Evolutionary conservation across 2,113 vertebrate genomes (phyloP).

Genomic region (Mormyrus iriodes): DNA sequence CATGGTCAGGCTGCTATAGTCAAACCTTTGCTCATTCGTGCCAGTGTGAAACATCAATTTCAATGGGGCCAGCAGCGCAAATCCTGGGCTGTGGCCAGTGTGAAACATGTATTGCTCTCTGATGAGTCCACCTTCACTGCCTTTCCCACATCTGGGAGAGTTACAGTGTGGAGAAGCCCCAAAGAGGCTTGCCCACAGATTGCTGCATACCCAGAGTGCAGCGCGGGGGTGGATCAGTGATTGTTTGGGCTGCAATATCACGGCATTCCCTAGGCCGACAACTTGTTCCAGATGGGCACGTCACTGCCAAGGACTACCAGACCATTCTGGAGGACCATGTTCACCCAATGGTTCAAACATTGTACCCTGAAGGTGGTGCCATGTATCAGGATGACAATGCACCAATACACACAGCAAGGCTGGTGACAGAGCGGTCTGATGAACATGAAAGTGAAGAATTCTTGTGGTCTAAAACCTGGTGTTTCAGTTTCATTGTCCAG

Average conservation of each 20-base stretch:
- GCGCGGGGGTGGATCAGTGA: neutral
- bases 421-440: no score
- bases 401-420: no score
- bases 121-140: neutral
- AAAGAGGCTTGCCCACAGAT: neutral
- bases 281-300: no score
- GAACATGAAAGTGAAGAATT: neutral
- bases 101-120: no score
- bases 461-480: neutral
- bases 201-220: neutral
- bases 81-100: neutral
- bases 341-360: no score
- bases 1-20: neutral
- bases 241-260: neutral
- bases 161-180: neutral
- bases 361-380: no score
- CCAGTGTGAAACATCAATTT: neutral
- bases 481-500: neutral
- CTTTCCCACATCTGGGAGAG: neutral
- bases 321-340: no score
- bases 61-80: neutral
- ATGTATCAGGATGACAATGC: no score
- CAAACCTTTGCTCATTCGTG: neutral
- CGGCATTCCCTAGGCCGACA: neutral
- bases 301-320: no score